Evolutionary conservation across 2,113 vertebrate genomes (phyloP).

Genomic region (Mixornis gularis): DNA sequence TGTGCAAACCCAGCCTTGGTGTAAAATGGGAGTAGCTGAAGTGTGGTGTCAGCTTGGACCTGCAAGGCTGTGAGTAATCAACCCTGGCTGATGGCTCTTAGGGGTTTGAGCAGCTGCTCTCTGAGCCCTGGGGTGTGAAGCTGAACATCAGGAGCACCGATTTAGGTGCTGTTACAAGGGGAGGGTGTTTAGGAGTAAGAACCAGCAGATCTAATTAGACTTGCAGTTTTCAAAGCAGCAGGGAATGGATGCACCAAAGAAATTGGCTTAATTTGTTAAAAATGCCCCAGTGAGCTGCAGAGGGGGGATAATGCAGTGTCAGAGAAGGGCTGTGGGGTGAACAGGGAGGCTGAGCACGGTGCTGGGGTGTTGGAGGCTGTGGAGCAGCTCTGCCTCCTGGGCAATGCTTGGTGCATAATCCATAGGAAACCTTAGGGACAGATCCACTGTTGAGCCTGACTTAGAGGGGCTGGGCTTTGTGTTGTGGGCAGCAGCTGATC

Average conservation of each 20-base stretch:
- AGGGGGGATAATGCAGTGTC: fast-evolving
- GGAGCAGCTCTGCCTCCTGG: background rate
- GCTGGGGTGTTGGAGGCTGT: background rate
- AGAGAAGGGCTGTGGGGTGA: background rate
- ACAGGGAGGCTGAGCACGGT: fast-evolving
- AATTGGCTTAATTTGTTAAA: background rate
- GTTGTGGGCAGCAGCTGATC: background rate
- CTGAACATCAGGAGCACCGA: background rate
- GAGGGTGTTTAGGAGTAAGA: background rate
- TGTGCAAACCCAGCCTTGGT: background rate
- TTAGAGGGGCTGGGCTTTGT: background rate
- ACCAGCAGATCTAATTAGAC: background rate
- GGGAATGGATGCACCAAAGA: background rate
- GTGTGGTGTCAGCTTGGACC: background rate
- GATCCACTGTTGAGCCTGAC: fast-evolving
- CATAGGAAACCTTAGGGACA: fast-evolving
- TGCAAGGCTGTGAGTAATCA: background rate
- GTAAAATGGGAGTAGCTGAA: background rate
- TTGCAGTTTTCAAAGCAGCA: background rate
- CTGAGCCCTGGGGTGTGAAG: background rate
- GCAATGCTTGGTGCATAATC: background rate
- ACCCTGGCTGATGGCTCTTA: background rate
- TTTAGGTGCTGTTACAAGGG: background rate
- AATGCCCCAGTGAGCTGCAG: background rate
- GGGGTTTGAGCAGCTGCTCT: background rate